Base-by-base conservation (phyloP, 2,797 vertebrate species). In the Philypnodon macrostomus region DNA sequence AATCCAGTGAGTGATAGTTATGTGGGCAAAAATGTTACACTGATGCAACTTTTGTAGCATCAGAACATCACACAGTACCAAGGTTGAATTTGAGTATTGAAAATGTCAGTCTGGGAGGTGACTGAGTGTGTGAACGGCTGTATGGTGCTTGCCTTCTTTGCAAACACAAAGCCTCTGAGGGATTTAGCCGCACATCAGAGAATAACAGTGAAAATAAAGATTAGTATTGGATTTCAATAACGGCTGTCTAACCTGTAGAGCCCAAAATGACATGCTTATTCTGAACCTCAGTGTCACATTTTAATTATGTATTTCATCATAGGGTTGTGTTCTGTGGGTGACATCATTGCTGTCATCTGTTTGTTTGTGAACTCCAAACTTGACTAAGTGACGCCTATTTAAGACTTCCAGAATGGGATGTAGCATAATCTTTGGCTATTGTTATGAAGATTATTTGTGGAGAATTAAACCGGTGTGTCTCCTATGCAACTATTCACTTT, bases 381-480 rank as follows among this genome's bases (percentile, higher is more conserved):
- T 56, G 50, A 47, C 38, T 52, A 19, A 44, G 15, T 14, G 2
- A 23, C 56, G 55, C 42, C 31, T 27, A 16, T 42, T 29, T 27
- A 17, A 8, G 37, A 3, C 3, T 29, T 27, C 16, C 31, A 27
- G n/a, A n/a, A 38, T 53, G 58, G 26, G 45, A 63, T 11, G 19
- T 32, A 39, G 47, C 65, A 71, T 63, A 61, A 69, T 58, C 47
- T 34, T 34, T 68, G 45, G 55, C 14, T 66, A 17, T 47, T 73
- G 51, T 67, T 41, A 41, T 8, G 23, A 37, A 39, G 47, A 70
- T 70, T 64, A 64, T 67, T 65, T 44, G 48, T 47, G 58, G 30
- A 35, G 47, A 60, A 73, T 59, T 24, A 19, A 66, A 68, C 53
- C 59, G 11, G 73, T 70, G 44, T 39, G 58, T 48, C 58, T 69